Evolutionary conservation across 2,113 vertebrate species (phyloP), one percentile per base, ranked within the genome.

Genomic region (Cephalopterus ornatus): DNA sequence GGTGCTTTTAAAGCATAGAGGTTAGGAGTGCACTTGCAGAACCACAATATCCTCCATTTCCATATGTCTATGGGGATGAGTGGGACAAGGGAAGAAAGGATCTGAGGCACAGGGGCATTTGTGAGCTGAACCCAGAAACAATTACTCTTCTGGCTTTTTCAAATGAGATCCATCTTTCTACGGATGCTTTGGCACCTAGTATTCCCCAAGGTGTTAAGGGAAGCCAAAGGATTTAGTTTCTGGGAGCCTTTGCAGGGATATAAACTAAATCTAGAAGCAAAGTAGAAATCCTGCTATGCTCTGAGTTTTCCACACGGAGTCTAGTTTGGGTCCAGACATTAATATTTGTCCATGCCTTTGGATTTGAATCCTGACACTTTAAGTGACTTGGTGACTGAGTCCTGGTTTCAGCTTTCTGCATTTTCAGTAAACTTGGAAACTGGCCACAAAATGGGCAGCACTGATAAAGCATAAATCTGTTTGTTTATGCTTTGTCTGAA

Each of bases 21-120:
- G 7, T 50, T n/a, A 68, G 85, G 52, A 59, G 8, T 1, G 1
- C 6, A 26, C 20, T 11, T 77, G 23, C 23, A 61, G 37, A 79
- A 53, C 58, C 4, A 3, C 14, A 75, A 46, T 67, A 4, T 3
- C 11, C 23, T 82, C 21, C 5, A 2, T 65, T 92, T 65, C n/a
- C 56, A 75, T n/a, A 14, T 3, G 0, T 63, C 9, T 67, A 15
- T 50, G 65, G 30, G 35, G 17, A 65, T 0, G 0, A 82, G 16
- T 26, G n/a, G 49, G 30, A 61, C 55, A 39, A 35, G 19, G 30
- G 16, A 71, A 67, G 46, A 35, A 53, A 21, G 37, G 20, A 46
- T 85, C 42, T 53, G 66, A 74, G 50, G 14, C 20, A 2, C 13
- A 65, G 32, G 11, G 16, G 8, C 16, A 10, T 62, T 62, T 66